Evolutionary conservation across 2,113 vertebrate species (phyloP).

Genomic region (Apodemus speciosus): DNA sequence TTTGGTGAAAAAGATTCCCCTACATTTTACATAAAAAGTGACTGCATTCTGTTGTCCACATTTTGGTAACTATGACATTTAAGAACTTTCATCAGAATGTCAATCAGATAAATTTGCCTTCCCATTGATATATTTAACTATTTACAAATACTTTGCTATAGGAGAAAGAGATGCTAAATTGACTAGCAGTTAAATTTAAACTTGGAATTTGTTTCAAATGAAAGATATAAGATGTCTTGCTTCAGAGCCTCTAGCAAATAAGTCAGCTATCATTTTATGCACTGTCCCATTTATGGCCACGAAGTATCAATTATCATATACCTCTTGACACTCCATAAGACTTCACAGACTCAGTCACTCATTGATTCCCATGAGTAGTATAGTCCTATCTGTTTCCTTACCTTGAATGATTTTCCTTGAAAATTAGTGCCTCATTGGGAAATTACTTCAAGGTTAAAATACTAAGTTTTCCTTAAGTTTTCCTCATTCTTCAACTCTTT

Average conservation of each 20-base stretch:
- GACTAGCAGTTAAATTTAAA: constrained; percentile 43
- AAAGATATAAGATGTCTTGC: constrained; percentile 33
- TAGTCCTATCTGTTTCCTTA: not conserved
- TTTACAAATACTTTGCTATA: not conserved
- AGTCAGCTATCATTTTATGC: not conserved
- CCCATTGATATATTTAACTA: not conserved
- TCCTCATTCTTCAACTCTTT: not conserved
- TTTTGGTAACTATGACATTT: not conserved
- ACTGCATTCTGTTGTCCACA: not conserved
- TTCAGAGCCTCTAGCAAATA: not conserved
- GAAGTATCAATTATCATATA: not conserved
- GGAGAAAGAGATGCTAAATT: constrained; percentile 3
- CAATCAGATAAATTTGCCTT: constrained; percentile 27
- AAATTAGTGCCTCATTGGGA: not conserved
- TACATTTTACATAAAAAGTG: not conserved
- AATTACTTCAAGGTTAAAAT: not conserved
- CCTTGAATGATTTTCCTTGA: not conserved
- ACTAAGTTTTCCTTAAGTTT: not conserved
- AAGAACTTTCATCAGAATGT: not conserved
- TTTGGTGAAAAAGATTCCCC: not conserved
- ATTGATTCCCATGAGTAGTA: not conserved
- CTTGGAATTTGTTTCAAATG: constrained; percentile 14
- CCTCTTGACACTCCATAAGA: not conserved
- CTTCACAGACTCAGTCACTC: not conserved
- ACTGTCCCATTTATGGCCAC: not conserved